Conservation (phyloP, 2,113 vertebrate species). For the Genyomyrus donnyi region DNA sequence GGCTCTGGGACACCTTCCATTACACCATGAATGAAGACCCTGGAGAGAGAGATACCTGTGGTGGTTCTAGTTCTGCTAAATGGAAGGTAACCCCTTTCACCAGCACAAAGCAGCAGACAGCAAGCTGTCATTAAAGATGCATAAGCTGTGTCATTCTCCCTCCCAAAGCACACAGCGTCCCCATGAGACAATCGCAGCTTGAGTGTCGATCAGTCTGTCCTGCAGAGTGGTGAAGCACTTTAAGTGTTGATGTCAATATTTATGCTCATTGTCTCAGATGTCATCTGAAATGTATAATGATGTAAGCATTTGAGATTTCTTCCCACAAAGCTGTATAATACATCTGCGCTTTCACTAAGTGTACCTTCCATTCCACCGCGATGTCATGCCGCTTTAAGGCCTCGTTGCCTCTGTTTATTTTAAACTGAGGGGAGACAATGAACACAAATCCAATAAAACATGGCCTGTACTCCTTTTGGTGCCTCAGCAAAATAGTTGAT, state of each 20-base stretch:
- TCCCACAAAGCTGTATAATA: conserved; percentile 8
- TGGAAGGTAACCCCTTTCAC: not conserved
- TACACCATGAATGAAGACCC: not conserved
- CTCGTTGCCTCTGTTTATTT: not conserved
- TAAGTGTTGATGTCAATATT: not conserved
- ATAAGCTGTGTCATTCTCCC: not conserved
- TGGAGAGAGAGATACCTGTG: not conserved
- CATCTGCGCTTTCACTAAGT: not conserved
- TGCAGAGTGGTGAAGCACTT: not conserved
- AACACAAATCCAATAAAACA: not conserved
- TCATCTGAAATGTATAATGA: not conserved
- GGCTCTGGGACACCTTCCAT: not conserved
- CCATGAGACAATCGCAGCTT: not conserved
- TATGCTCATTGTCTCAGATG: not conserved
- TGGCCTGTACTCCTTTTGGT: not conserved
- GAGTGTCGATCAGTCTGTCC: not conserved
- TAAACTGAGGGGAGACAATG: not conserved
- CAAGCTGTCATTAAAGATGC: not conserved
- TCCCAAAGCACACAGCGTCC: not conserved
- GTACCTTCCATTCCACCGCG: not conserved
- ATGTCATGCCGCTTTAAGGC: not conserved
- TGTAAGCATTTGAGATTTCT: not conserved
- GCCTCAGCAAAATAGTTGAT: not conserved
- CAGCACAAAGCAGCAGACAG: not conserved
- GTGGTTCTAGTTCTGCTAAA: not conserved